Percentiles rank a stretch among this genome's conserved stretches.
Evolutionary conservation across 1,140 invertebrate species (phyloP).

Genomic region (Diachasmimorpha longicaudata): DNA sequence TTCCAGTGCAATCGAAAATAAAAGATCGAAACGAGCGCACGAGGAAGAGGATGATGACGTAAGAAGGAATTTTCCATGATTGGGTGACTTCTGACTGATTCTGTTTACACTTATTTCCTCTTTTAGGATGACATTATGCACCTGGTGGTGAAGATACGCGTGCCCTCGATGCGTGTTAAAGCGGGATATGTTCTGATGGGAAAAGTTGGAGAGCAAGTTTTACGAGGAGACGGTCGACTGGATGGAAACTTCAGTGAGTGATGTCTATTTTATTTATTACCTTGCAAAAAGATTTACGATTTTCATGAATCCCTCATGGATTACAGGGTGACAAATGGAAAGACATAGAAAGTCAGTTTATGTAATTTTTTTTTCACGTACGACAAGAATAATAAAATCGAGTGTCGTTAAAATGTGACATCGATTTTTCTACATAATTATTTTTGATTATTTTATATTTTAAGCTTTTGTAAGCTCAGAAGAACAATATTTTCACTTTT

Average conservation of each 20-base stretch:
- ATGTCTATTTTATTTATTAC: no score
- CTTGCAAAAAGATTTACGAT: no score
- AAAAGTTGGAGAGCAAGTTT: conserved; percentile 49
- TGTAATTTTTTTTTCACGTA: no score
- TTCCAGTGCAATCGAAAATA: conserved; percentile 25
- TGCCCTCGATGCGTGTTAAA: conserved; percentile 50
- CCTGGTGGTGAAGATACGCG: conserved; percentile 52
- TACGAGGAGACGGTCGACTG: conserved; percentile 51
- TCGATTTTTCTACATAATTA: no score
- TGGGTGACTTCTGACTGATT: neutral
- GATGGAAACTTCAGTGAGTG: conserved; percentile 56
- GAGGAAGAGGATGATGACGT: conserved; percentile 44
- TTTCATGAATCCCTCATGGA: no score
- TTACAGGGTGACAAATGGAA: no score
- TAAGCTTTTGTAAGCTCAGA: no score
- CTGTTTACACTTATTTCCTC: conserved; percentile 27
- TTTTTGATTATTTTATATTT: no score
- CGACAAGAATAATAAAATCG: no score
- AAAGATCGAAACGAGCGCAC: conserved; percentile 51
- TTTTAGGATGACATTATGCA: conserved; percentile 56
- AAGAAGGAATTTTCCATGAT: conserved; percentile 21
- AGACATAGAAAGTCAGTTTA: no score
- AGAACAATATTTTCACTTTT: neutral
- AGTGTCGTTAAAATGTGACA: no score
- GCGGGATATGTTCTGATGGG: conserved; percentile 51